A percentile compares a stretch with the other conserved stretches of the same genome.
Conservation (phyloP, 2,797 vertebrate genomes). For the Peromyscus aztecus region DNA sequence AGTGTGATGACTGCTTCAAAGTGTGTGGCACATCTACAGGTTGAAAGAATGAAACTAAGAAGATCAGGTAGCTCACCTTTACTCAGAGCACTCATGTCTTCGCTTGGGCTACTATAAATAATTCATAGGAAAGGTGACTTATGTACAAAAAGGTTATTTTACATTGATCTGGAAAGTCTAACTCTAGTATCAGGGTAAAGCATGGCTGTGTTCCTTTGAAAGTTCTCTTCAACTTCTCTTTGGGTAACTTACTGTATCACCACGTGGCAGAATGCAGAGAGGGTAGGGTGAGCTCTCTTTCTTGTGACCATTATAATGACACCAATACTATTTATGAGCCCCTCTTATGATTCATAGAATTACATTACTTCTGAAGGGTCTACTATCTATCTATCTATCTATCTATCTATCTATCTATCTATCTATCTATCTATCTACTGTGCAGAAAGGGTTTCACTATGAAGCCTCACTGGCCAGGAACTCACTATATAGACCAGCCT, state of each 20-base stretch:
- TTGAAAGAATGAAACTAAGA: not conserved
- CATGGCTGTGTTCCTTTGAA: not conserved
- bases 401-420: too few relatives aligned
- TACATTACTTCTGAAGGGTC: not conserved
- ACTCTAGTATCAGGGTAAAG: not conserved
- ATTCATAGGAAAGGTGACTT: too few relatives aligned
- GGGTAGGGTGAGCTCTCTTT: too few relatives aligned
- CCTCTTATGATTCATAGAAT: not conserved
- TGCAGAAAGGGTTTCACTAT: too few relatives aligned
- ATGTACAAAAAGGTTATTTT: not conserved
- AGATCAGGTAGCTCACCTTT: not conserved
- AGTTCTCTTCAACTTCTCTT: too few relatives aligned
- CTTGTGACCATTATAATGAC: not conserved
- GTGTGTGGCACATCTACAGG: not conserved
- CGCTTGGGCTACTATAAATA: not conserved
- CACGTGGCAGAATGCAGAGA: too few relatives aligned
- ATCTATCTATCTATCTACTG: too few relatives aligned
- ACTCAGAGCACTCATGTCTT: not conserved
- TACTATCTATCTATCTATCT: not conserved
- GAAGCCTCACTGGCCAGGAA: not conserved
- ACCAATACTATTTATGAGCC: not conserved
- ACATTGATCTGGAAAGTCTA: not conserved
- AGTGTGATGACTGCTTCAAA: not conserved
- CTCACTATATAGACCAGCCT: not conserved
- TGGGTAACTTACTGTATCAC: not conserved